Evolutionary conservation across 2,888 invertebrate genomes (phyloP), one percentile per base, ranked within the genome.

Genomic region (Suillia variegata): DNA sequence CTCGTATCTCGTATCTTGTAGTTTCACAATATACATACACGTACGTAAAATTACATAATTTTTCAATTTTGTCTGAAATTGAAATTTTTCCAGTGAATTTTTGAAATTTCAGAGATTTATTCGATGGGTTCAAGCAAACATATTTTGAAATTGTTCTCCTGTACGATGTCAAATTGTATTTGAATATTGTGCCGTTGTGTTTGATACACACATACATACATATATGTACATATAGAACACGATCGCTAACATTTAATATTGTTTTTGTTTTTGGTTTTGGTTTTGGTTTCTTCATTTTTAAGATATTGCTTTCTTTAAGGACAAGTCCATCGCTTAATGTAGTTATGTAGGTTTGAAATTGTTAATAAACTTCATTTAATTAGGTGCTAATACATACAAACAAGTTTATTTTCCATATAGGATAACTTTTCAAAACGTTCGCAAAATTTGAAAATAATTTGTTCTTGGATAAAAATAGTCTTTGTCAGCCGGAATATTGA

Each of bases 1-100:
- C 33, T 56, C 57, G 61, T n/a, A 51, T 54, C 42, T 56, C 57
- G 54, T 62, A 62, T 59, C 60, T 60, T 58, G 59, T 59, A 56
- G 53, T 18, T 31, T 50, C 22, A n/a, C n/a, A n/a, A n/a, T n/a
- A n/a, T n/a, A n/a, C n/a, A n/a, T n/a, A n/a, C n/a, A n/a, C n/a
- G n/a, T n/a, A n/a, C n/a, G n/a, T n/a, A n/a, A n/a, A n/a, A n/a
- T n/a, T n/a, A n/a, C n/a, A n/a, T n/a, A n/a, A n/a, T n/a, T 59
- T 53, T 54, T 50, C 24, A 49, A 17, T 22, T 59, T 66, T 59
- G 10, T 49, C 38, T 55, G 24, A 53, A 20, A 57, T 51, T 53
- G 54, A 10, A 13, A 47, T 38, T 33, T 1, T 22, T 42, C n/a
- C 6, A 45, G 17, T 17, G 18, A 45, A 45, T 45, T 45, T 38